Conservation (phyloP, 1,140 invertebrate species). For the Brevipalpus yothersi region DNA sequence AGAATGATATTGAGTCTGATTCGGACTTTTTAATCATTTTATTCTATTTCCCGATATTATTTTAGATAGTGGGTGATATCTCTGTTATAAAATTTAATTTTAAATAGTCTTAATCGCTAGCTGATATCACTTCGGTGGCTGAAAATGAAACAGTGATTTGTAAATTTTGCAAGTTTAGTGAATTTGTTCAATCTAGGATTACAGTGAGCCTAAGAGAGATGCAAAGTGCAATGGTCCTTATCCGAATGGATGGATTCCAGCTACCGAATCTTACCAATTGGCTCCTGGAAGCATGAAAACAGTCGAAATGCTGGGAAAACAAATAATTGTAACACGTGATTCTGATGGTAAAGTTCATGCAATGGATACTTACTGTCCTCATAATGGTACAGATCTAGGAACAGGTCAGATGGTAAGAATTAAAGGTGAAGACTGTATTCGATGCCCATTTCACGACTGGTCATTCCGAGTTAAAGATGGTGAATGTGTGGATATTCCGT, state of each 20-base stretch:
- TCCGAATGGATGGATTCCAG: slow-evolving; percentile 67
- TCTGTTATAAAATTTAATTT: too few species aligned
- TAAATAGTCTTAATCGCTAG: too few species aligned
- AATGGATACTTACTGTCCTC: slow-evolving; percentile 64
- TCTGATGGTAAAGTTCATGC: slow-evolving; percentile 32
- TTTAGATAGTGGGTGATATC: too few species aligned
- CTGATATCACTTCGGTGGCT: too few species aligned
- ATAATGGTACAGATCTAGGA: slow-evolving; percentile 33
- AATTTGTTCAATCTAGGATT: neutral
- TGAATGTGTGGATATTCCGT: slow-evolving; percentile 40
- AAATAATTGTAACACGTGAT: slow-evolving; percentile 45
- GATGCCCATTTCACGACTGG: slow-evolving; percentile 76
- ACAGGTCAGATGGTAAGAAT: neutral
- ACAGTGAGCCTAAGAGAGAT: neutral
- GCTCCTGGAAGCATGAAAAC: slow-evolving; percentile 30
- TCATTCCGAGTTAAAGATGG: slow-evolving; percentile 44
- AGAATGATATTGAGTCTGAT: too few species aligned
- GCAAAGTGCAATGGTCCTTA: neutral
- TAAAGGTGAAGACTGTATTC: slow-evolving; percentile 28
- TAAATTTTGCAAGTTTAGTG: too few species aligned
- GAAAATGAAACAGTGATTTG: too few species aligned
- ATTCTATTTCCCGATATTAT: too few species aligned
- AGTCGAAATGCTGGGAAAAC: slow-evolving; percentile 34
- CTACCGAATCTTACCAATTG: slow-evolving; percentile 41
- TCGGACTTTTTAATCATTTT: too few species aligned